Percentiles rank a stretch among this genome's conserved stretches.
These are phyloP conservation scores for Pararge aegeria DNA, from an alignment of 1,140 invertebrate species.

Conservation along the genomic window DNA sequence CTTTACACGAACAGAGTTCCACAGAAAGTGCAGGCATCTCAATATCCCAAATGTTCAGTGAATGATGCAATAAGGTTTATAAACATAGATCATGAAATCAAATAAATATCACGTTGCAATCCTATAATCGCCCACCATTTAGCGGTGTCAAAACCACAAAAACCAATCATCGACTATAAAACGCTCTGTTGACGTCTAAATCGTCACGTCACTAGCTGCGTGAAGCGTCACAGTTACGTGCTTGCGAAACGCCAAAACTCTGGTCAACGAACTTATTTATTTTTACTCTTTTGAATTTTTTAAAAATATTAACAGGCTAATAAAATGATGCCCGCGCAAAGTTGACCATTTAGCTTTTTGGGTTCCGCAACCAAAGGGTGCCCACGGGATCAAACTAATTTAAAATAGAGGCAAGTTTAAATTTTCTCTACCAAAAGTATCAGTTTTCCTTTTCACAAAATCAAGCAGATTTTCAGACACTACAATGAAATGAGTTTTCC, in stretches of 20 bases:
- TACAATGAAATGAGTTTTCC: neutral
- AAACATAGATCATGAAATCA: slow-evolving; percentile 10
- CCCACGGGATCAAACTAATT: no score
- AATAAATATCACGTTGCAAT: slow-evolving; percentile 23
- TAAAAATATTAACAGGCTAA: neutral
- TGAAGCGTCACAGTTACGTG: slow-evolving; percentile 59
- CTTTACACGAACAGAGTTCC: no score
- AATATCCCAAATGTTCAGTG: no score
- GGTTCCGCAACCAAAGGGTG: no score
- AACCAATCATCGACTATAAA: slow-evolving; percentile 53
- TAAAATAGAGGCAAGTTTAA: no score
- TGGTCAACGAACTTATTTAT: slow-evolving; percentile 48
- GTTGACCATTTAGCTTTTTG: no score
- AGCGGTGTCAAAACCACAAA: slow-evolving; percentile 44
- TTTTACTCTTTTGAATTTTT: slow-evolving; percentile 1
- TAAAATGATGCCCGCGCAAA: no score
- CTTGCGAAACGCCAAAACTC: slow-evolving; percentile 44
- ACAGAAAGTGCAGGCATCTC: no score
- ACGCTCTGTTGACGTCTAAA: slow-evolving; percentile 51
- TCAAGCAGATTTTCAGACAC: neutral
- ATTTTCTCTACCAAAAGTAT: no score
- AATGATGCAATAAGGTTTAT: no score
- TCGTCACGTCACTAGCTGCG: slow-evolving; percentile 58
- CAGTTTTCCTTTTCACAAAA: neutral
- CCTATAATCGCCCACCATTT: slow-evolving; percentile 29